A percentile compares a stretch with the other conserved stretches of the same genome.
Evolutionary conservation across 2,113 vertebrate species (phyloP).

Genomic region (Scopus umbretta): DNA sequence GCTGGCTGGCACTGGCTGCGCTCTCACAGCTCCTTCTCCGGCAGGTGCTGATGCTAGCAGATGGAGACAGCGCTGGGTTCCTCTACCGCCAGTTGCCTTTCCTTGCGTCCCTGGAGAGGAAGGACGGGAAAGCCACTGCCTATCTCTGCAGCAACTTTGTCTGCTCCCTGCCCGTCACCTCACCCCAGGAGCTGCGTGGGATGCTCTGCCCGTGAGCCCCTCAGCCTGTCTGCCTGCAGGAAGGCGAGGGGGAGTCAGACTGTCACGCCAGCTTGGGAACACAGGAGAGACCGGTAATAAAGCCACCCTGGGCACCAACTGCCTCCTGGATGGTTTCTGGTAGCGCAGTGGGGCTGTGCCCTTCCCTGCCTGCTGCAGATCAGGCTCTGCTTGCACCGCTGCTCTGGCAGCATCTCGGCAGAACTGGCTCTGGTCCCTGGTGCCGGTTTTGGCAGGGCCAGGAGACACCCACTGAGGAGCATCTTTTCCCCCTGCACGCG

Average conservation of each 20-base stretch:
- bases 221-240: background rate
- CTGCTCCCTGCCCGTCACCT: conserved; percentile 85
- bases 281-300: background rate
- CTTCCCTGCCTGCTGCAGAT: background rate
- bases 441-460: background rate
- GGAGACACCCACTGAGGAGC: background rate
- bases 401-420: background rate
- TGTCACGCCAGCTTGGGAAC: no score
- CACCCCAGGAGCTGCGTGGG: conserved; percentile 78
- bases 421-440: background rate
- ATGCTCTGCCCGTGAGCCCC: conserved; percentile 68
- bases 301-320: background rate
- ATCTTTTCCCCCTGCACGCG: background rate
- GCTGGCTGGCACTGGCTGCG: rapidly evolving
- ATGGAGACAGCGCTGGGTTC: conserved; percentile 76
- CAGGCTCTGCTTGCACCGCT: rapidly evolving
- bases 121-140: conserved; percentile 79
- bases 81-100: conserved; percentile 81
- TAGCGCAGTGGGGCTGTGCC: background rate
- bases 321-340: background rate
- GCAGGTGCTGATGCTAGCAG: conserved; percentile 86
- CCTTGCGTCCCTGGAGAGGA: conserved; percentile 76
- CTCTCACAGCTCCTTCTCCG: background rate
- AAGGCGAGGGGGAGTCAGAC: background rate
- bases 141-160: conserved; percentile 86